Conservation (phyloP, 2,113 vertebrate genomes). For the Onychostruthus taczanowskii region DNA sequence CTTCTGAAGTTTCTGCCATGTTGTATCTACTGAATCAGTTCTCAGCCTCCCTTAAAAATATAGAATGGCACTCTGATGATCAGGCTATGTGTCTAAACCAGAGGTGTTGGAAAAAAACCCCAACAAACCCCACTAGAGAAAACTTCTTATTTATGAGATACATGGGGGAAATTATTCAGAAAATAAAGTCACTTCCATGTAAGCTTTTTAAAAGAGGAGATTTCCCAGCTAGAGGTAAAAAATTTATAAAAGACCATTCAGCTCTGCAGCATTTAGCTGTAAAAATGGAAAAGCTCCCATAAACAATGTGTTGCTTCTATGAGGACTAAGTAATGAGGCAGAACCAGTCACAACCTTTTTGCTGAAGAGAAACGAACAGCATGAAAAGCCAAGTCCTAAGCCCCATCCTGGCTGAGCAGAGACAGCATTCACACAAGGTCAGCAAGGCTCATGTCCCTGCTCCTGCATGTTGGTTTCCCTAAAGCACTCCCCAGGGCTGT, state of each 20-base stretch:
- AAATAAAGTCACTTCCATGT: not conserved
- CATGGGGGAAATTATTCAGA: not conserved
- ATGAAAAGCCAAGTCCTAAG: not conserved
- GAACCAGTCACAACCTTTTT: not conserved
- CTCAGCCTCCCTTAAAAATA: not conserved
- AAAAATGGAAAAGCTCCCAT: not conserved
- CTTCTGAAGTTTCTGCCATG: not conserved
- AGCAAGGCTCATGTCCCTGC: not conserved
- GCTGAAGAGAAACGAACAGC: not conserved
- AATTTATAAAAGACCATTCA: not conserved
- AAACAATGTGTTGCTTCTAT: not conserved
- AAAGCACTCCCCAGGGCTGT: not conserved
- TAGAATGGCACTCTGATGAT: not conserved
- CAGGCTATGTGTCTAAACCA: not conserved
- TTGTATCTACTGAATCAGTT: not conserved
- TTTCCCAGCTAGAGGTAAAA: not conserved
- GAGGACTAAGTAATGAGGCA: not conserved
- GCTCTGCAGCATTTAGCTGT: not conserved
- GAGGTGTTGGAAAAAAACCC: not conserved
- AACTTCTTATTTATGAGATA: not conserved
- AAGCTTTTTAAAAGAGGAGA: not conserved
- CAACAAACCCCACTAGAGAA: not conserved
- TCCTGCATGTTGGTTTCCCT: not conserved
- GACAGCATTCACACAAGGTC: accelerated
- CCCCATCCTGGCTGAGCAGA: not conserved